These are phyloP conservation scores for Proterorhinus semilunaris DNA, from an alignment of 2,113 vertebrate species.

Conservation along the genomic window DNA sequence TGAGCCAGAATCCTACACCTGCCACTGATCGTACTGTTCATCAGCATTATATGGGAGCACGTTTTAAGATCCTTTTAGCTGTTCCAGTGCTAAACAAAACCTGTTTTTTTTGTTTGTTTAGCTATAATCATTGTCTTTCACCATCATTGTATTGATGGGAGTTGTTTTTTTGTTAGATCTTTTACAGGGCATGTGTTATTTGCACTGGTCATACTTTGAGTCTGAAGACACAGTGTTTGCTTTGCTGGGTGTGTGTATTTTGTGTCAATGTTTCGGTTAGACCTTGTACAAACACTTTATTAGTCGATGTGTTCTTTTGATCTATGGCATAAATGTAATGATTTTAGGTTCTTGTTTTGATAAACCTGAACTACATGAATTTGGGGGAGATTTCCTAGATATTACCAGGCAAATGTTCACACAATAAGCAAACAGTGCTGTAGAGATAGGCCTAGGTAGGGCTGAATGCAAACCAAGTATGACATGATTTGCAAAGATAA, in stretches of 20 bases:
- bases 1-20: too few relatives aligned
- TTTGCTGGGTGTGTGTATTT: conserved; percentile 25
- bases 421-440: conserved; percentile 7
- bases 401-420: conserved; percentile 1
- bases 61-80: too few relatives aligned
- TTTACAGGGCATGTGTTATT: too few relatives aligned
- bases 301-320: not conserved
- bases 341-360: not conserved
- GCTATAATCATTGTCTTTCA: too few relatives aligned
- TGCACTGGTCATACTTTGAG: not conserved
- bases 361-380: not conserved
- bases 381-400: not conserved
- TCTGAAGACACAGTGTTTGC: conserved; percentile 30
- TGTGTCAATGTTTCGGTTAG: conserved; percentile 16
- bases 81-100: too few relatives aligned
- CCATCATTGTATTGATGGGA: too few relatives aligned
- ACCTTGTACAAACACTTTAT: conserved; percentile 18
- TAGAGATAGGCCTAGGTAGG: not conserved
- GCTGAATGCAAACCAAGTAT: not conserved
- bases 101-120: too few relatives aligned
- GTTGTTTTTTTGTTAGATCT: too few relatives aligned
- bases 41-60: too few relatives aligned
- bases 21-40: too few relatives aligned
- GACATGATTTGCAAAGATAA: conserved; percentile 13
- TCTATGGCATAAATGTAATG: not conserved